Base-by-base conservation (phyloP, 1,140 invertebrate genomes). In the Mycetomoellerius zeteki region DNA sequence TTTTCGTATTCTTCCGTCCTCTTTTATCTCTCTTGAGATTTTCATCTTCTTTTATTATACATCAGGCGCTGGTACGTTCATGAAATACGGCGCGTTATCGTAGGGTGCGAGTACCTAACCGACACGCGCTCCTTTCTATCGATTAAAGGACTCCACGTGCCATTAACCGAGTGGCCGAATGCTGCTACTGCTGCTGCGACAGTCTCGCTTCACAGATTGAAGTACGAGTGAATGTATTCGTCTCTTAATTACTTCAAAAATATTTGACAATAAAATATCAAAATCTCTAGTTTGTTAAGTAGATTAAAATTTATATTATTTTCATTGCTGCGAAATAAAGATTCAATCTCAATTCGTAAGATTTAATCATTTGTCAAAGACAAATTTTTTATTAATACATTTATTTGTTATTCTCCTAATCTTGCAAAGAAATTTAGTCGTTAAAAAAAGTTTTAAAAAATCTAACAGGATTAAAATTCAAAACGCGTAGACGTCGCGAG, bases 101-200 rank as follows among this genome's bases (percentile, higher is more conserved):
- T 65, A 64, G 88, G 69, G 62, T 69, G 56, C 80, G 82, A 81
- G 75, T 81, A 86, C 65, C 78, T 62, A 80, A 65, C 86, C 56
- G 81, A 89, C 62, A 81, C 62, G 88, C 89, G 65, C 86, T 89
- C 85, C 89, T 90, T 90, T 89, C 88, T 90, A 90, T 90, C 89
- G 88, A 89, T 90, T 90, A 87, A 90, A 73, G 73, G 76, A 80
- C 65, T 87, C 88, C 78, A 76, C 85, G 72, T 67, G 64, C 77
- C 86, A 89, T 90, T 89, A 89, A 89, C 81, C 89, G 77, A 86
- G 54, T 80, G 72, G 80, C 80, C 69, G 54, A 84, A 84, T 84
- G 37, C 56, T 84, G 21, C 65, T 84, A 43, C 73, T 52, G 27
- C 65, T 84, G 80, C 69, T 47, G 80, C 27, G 69, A 75, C 80